Conservation (phyloP, 2,797 vertebrate genomes). For the Xenentodon cancila region DNA sequence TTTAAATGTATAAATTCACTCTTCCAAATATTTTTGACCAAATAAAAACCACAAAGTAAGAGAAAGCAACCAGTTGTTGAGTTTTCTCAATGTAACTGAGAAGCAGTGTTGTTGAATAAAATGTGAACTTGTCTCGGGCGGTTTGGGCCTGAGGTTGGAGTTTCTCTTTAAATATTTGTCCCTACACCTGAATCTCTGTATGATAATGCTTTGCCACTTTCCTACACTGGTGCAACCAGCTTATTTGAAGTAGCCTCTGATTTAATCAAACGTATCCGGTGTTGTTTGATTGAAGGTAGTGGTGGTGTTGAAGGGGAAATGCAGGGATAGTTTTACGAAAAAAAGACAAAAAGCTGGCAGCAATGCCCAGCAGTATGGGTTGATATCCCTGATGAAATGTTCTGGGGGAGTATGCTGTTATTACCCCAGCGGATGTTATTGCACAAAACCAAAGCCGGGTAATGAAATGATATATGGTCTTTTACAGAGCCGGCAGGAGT, state of each 20-base stretch:
- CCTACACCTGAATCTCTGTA: not conserved
- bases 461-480: conserved; percentile 79
- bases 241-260: conserved; percentile 38
- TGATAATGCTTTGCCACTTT: conserved; percentile 21
- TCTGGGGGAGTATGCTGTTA: conserved; percentile 67
- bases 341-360: conserved; percentile 59
- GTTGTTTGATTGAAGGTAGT: conserved; percentile 54
- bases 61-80: not conserved
- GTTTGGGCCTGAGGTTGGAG: not conserved
- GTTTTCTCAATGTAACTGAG: not conserved
- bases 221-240: conserved; percentile 15
- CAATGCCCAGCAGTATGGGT: conserved; percentile 40
- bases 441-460: conserved; percentile 67
- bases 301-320: conserved; percentile 40
- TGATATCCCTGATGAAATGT: conserved; percentile 75
- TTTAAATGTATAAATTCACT: too few relatives aligned
- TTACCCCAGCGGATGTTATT: conserved; percentile 74
- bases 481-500: conserved; percentile 47
- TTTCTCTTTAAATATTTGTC: not conserved
- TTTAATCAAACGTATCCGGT: conserved; percentile 71
- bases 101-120: not conserved
- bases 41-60: not conserved
- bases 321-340: conserved; percentile 68
- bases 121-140: not conserved
- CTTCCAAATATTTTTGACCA: not conserved